Evolutionary conservation across 2,888 invertebrate species (phyloP).

Genomic region (Thereva nobilitata): DNA sequence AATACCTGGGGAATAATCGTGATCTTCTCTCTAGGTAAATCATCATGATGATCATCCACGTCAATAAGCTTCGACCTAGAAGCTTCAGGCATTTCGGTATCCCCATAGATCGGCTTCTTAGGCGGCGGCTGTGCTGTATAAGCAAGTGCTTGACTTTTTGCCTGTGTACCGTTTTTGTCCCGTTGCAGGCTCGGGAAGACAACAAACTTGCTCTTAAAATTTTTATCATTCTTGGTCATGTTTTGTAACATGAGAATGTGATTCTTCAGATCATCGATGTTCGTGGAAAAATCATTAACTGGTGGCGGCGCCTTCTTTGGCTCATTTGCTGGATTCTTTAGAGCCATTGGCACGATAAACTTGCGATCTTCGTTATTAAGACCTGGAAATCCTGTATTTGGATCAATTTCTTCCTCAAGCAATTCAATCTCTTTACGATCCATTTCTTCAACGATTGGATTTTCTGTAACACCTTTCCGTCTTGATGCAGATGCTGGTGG

Average conservation of each 20-base stretch:
- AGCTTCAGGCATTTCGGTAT: conserved; percentile 18
- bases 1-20: conserved; percentile 55
- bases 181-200: conserved; percentile 57
- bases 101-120: not conserved
- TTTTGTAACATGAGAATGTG: conserved; percentile 57
- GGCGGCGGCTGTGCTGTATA: not conserved
- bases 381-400: conserved; percentile 45
- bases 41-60: conserved; percentile 47
- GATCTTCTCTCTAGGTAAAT: conserved; percentile 48
- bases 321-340: conserved; percentile 54
- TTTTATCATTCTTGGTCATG: conserved; percentile 56
- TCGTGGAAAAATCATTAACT: conserved; percentile 50
- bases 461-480: conserved; percentile 44
- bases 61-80: conserved; percentile 40
- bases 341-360: conserved; percentile 58
- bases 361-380: conserved; percentile 50
- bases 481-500: conserved; percentile 45
- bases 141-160: conserved; percentile 36
- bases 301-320: conserved; percentile 42
- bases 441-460: conserved; percentile 57
- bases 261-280: conserved; percentile 57
- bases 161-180: conserved; percentile 45
- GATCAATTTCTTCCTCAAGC: conserved; percentile 52
- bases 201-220: conserved; percentile 58
- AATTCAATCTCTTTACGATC: conserved; percentile 56